Conservation (phyloP, 2,797 vertebrate species). For the Falco peregrinus region DNA sequence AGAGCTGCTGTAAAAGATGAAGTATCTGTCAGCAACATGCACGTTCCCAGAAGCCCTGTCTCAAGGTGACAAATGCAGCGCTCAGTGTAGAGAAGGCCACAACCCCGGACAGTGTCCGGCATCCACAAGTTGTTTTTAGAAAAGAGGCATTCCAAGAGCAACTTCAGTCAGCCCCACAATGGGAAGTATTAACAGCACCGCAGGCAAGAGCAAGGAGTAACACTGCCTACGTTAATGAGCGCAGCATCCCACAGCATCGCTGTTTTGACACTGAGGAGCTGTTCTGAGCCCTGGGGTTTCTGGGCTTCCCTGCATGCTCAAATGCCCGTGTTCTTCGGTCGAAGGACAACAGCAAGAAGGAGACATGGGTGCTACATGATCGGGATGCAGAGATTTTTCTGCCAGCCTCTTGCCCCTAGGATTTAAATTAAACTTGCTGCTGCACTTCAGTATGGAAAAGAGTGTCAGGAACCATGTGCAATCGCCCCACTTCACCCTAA, state of each 20-base stretch:
- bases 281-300: background rate
- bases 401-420: background rate
- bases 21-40: background rate
- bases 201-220: background rate
- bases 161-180: background rate
- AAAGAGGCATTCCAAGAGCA: background rate
- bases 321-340: background rate
- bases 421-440: background rate
- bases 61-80: background rate
- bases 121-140: background rate
- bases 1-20: background rate
- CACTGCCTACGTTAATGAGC: accelerated
- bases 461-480: background rate
- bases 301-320: background rate
- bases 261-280: accelerated
- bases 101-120: background rate
- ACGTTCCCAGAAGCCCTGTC: background rate
- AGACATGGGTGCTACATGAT: background rate
- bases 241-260: accelerated
- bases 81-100: background rate
- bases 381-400: background rate
- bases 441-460: background rate
- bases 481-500: background rate
- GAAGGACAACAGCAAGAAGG: background rate
- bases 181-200: background rate